Evolutionary conservation across 2,113 vertebrate genomes (phyloP).

Genomic region (Forbesichthys agassizii): DNA sequence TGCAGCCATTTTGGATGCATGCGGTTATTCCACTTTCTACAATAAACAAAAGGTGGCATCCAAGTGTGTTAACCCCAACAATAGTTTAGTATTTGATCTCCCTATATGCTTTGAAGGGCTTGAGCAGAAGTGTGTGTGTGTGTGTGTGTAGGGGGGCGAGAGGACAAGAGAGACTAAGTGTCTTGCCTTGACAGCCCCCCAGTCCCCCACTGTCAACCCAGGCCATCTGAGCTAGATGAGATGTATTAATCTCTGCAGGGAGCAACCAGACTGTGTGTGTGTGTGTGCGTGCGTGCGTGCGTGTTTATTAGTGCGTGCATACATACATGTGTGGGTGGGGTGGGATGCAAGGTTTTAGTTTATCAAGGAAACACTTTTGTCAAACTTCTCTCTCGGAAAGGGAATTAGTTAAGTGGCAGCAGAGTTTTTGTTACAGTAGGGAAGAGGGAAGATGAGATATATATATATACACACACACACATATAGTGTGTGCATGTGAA

Average conservation of each 20-base stretch:
- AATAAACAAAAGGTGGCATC: neutral
- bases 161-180: neutral
- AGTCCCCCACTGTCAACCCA: conserved; percentile 43
- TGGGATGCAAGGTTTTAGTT: conserved; percentile 20
- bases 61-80: conserved; percentile 25
- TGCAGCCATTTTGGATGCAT: neutral
- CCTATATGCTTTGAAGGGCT: conserved; percentile 45
- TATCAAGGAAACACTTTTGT: conserved; percentile 44
- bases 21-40: no score
- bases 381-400: conserved; percentile 22
- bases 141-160: no score
- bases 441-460: conserved; percentile 2
- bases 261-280: conserved; percentile 7
- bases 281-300: conserved; percentile 5
- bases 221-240: conserved; percentile 47
- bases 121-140: conserved; percentile 9
- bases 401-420: conserved; percentile 38
- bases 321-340: neutral
- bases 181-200: conserved; percentile 35
- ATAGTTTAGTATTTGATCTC: conserved; percentile 38
- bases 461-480: no score
- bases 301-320: conserved; percentile 12
- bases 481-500: no score
- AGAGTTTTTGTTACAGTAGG: conserved; percentile 34
- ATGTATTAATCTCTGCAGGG: conserved; percentile 48